Percentiles rank a stretch among this genome's conserved stretches.
phyloP scores from a whole-genome alignment of 2,113 vertebrate species.

The Sebastes schlegelii region DNA sequence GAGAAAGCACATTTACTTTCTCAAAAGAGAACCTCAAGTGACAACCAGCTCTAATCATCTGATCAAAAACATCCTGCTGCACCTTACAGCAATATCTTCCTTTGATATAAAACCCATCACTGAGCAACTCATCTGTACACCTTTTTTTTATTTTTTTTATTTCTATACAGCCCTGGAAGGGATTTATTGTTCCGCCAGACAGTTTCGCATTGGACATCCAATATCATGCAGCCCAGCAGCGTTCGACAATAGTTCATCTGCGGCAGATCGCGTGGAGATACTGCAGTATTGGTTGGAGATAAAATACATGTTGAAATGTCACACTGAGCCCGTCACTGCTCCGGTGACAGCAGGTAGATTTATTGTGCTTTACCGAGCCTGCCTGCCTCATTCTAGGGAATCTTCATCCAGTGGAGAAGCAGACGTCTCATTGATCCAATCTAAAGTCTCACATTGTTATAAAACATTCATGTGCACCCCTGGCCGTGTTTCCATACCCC shows the following conservation, averaged over 20 bases:
- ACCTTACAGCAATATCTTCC: conserved; percentile 45
- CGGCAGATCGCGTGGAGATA: conserved; percentile 49
- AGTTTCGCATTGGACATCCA: conserved; percentile 46
- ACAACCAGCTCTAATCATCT: conserved; percentile 54
- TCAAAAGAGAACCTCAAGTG: conserved; percentile 56
- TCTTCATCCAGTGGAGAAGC: conserved; percentile 24
- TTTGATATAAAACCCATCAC: conserved; percentile 64
- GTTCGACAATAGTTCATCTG: conserved; percentile 37
- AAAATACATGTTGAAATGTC: conserved; percentile 63
- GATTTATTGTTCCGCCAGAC: conserved; percentile 62
- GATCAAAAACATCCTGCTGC: conserved; percentile 53
- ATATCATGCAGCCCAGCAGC: conserved; percentile 17
- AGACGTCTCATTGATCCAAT: conserved; percentile 52
- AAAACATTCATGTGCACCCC: conserved; percentile 48
- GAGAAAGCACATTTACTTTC: conserved; percentile 47
- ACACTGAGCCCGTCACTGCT: conserved; percentile 50
- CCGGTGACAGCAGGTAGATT: conserved; percentile 47
- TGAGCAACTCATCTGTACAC: conserved; percentile 52
- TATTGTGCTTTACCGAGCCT: conserved; percentile 16
- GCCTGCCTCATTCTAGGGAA: conserved; percentile 6
- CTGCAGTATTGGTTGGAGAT: conserved; percentile 31
- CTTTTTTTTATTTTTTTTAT: conserved; percentile 22
- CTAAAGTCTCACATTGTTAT: conserved; percentile 46
- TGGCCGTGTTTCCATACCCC: conserved; percentile 2
- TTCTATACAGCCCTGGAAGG: conserved; percentile 47